These are phyloP conservation scores for Anastrepha obliqua DNA, from an alignment of 1,140 invertebrate genomes.

Conservation along the genomic window DNA sequence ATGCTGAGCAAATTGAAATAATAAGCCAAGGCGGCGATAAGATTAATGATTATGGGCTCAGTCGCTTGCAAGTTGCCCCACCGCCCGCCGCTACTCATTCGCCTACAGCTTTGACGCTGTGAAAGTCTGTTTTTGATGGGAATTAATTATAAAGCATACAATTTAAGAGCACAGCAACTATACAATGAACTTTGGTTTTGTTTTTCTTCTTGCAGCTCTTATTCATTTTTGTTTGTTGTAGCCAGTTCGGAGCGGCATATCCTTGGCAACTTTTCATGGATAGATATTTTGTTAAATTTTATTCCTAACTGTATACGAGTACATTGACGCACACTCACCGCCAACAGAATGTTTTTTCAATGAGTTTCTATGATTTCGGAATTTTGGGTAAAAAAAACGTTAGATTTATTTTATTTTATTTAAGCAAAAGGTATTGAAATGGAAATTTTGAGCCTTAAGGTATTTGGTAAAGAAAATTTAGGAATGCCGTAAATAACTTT, in stretches of 20 bases:
- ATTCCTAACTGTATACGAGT: not conserved
- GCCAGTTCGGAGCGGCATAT: slow-evolving; percentile 15
- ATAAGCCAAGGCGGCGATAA: slow-evolving; percentile 74
- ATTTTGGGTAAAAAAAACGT: too few species aligned
- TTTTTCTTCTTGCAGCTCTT: not conserved
- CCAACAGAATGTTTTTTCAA: not conserved
- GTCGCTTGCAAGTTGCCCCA: slow-evolving; percentile 19
- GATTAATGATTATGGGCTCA: slow-evolving; percentile 65
- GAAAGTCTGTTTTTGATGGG: slow-evolving; percentile 73
- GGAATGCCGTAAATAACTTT: too few species aligned
- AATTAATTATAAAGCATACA: slow-evolving; percentile 74
- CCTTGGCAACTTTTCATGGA: slow-evolving; percentile 1
- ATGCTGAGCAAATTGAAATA: slow-evolving; percentile 69
- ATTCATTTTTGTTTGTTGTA: not conserved
- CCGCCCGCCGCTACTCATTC: not conserved
- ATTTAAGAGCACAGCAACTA: slow-evolving; percentile 42
- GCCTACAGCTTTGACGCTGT: slow-evolving; percentile 7
- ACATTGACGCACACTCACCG: not conserved
- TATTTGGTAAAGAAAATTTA: not conserved
- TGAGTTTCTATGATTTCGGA: slow-evolving; percentile 2
- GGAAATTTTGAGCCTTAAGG: not conserved
- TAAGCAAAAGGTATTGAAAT: slow-evolving; percentile 6
- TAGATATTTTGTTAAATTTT: slow-evolving; percentile 21
- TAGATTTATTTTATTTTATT: slow-evolving; percentile 7
- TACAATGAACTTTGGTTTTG: not conserved